Conservation (phyloP, 2,888 invertebrate species). For the Megastigmus dorsalis region DNA sequence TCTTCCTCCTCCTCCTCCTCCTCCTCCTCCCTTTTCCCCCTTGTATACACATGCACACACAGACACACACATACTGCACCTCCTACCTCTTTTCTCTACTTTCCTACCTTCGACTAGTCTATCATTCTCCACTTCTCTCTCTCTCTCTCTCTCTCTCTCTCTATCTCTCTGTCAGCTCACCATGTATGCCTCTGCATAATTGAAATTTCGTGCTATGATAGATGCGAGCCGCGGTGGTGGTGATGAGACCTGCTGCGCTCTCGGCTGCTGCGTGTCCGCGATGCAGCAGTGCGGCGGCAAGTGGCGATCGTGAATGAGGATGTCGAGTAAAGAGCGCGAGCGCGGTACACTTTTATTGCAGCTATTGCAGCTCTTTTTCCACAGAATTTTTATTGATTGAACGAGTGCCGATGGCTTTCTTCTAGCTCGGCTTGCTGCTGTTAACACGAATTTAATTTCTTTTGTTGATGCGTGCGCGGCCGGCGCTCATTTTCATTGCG, state of each 20-base stretch:
- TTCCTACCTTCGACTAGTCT: background rate
- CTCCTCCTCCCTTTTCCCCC: background rate
- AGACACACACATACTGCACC: no score
- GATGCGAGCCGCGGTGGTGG: background rate
- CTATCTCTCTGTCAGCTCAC: background rate
- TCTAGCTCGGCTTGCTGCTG: no score
- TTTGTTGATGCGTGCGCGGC: no score
- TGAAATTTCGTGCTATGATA: constrained; percentile 29
- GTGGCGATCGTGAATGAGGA: background rate
- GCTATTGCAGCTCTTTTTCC: no score
- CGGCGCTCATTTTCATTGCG: no score
- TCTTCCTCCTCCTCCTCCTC: constrained; percentile 3
- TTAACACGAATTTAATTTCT: no score
- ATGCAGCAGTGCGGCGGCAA: background rate
- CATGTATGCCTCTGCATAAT: constrained; percentile 15
- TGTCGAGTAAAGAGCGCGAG: background rate
- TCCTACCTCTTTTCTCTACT: background rate
- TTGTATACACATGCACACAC: no score
- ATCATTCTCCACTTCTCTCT: background rate
- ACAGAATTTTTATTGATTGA: no score
- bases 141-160: background rate
- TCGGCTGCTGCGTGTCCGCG: background rate
- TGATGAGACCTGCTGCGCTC: background rate
- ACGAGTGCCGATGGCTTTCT: no score
- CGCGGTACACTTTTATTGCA: no score